phyloP scores from a whole-genome alignment of 1,140 invertebrate species.

The Eupeodes corollae region DNA sequence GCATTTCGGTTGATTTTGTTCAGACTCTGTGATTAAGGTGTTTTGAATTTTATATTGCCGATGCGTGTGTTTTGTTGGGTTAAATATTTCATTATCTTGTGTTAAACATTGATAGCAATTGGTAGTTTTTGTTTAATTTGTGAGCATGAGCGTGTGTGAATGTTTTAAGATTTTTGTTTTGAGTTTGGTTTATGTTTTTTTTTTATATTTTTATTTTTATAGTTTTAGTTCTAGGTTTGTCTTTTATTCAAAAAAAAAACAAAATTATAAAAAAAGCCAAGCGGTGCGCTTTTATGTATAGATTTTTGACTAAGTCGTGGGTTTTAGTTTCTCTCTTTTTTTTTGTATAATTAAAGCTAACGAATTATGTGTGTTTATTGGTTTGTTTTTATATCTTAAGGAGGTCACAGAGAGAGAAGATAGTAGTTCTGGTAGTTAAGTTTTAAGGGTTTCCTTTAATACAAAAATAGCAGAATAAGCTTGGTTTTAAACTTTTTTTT shows the following conservation, averaged over 20 bases:
- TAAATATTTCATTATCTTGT: background rate
- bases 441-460: too few relatives aligned
- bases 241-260: too few relatives aligned
- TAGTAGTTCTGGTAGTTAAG: too few relatives aligned
- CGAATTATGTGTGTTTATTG: background rate
- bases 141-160: conserved; percentile 40
- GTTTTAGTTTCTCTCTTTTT: background rate
- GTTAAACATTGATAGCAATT: too few relatives aligned
- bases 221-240: too few relatives aligned
- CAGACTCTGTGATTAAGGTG: too few relatives aligned
- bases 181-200: conserved; percentile 10
- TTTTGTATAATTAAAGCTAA: too few relatives aligned
- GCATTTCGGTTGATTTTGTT: too few relatives aligned
- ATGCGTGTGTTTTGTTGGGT: background rate
- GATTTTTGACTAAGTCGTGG: background rate
- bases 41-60: too few relatives aligned
- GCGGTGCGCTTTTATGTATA: background rate
- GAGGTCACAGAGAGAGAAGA: too few relatives aligned
- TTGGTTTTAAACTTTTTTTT: background rate
- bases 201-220: conserved; percentile 21
- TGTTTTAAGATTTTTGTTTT: conserved; percentile 30
- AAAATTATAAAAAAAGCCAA: too few relatives aligned
- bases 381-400: background rate
- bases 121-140: conserved; percentile 4
- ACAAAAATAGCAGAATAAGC: too few relatives aligned